Base-by-base conservation (phyloP, 2,113 vertebrate genomes). In the Hystrix brachyura region DNA sequence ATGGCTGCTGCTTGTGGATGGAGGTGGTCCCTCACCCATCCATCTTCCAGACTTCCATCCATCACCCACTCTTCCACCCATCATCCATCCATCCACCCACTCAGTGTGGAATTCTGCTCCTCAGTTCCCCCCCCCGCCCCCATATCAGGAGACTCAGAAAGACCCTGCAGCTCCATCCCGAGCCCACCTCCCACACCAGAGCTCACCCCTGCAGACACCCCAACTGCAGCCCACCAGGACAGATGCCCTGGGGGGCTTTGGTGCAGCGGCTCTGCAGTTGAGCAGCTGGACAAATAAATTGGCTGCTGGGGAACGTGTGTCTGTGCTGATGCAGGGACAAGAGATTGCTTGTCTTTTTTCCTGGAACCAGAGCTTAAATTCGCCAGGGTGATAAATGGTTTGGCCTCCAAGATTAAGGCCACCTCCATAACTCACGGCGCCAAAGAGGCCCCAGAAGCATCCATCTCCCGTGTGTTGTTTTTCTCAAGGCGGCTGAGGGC, bases 341-440 rank as follows among this genome's bases (percentile, higher is more conserved):
- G 48, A 74, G 27, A 0, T 64, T 0, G 29, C 25, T 82, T 94
- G 86, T 93, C 94, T 13, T 9, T 8, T 60, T 89, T 96, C 64
- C 87, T 94, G 11, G n/a, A 90, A 62, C 32, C 0, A 15, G 71
- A 17, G 94, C 81, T 17, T 87, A 94, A 74, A 67, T 94, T 96
- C 94, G 18, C 81, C 29, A 1, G 97, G 23, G 48, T 97, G 97
- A 97, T 94, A 92, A 94, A 96, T 0, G 27, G 60, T 87, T 46
- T 91, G 91, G 92, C 90, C 83, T 94, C 88, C 48, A 32, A 7
- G 43, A 86, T 67, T 51, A 91, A 92, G 97, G 95, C 80, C 87
- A 57, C 81, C 19, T 60, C 76, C 72, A 82, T 97, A 90, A 97
- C 21, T 97, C 93, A 97, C 29, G 4, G 65, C 0, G 1, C 43